Evolutionary conservation across 1,140 invertebrate genomes (phyloP), one percentile per base, ranked within the genome.

Genomic region (Pseudomyrmex flavicornis): DNA sequence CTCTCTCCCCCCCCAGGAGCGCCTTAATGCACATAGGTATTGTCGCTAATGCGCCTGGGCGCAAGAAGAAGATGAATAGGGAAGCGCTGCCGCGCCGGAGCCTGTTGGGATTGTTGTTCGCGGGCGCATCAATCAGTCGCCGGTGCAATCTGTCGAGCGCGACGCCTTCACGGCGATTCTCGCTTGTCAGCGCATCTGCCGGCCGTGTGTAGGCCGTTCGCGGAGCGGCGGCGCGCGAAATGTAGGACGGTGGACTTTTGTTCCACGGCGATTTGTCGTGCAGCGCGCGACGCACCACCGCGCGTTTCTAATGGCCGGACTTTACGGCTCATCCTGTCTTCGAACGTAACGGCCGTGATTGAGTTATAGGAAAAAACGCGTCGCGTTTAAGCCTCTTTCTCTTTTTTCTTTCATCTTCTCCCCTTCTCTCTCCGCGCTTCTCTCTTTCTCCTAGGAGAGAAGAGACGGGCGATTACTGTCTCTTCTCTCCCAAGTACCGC

Each of bases 61-160:
- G 89, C 82, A 89, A 91, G 89, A 84, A 89, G 85, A 92, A 91
- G 91, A 93, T 92, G 91, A 91, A 92, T 95, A 95, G 91, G 95
- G 94, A 91, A 95, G 94, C 74, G 66, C 50, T 94, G 95, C 10
- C 94, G 93, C 92, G 93, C 93, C 91, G 80, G 93, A 0, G 63
- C 54, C 73, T 59, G 80, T 54, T 76, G 93, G 35, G 93, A 95
- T 94, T 94, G 95, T 95, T 89, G 95, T 92, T 85, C 86, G 66
- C 76, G 93, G 93, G 89, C 93, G 95, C 93, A 95, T 93, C 95
- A 93, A 93, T 93, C 93, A 93, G 92, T 84, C 74, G 84, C 61
- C 82, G 75, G 85, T 85, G 91, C 90, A 91, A 91, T 91, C 90
- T 91, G 91, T 89, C 79, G 87, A 88, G 90, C 83, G 77, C 89